Evolutionary conservation across 2,113 vertebrate genomes (phyloP), one percentile per base, ranked within the genome.

Genomic region (Vidua macroura): DNA sequence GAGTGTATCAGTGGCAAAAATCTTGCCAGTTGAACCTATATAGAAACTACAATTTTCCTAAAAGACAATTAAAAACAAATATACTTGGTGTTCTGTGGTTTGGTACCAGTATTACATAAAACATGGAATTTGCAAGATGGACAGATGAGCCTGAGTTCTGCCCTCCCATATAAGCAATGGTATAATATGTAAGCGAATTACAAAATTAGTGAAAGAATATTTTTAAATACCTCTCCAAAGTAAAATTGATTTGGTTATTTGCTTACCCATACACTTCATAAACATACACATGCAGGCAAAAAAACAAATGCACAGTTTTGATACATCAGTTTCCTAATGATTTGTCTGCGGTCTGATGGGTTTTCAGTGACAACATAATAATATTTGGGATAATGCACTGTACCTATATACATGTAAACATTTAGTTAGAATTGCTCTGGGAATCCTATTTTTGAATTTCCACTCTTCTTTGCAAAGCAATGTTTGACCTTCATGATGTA

Each of bases 401-500:
- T 83, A 62, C 43, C 30, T 81, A 30, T 81, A 68, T 59, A 35
- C 23, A 37, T 70, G 24, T 83, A 85, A 93, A 69, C 62, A 82
- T 67, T 68, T 21, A 44, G 73, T 69, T 84, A 74, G 27, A 56
- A 63, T 78, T 74, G 51, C 43, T 87, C 63, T 67, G 58, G 70
- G 67, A 94, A 91, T 93, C 74, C 51, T 85, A 13, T 80, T 86
- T 93, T 78, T 69, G 70, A 88, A 91, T 95, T 94, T 95, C 70
- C 68, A 74, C 63, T 31, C 74, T 94, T 93, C 56, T 93, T 93
- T 81, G 72, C 78, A 63, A 83, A 56, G 89, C 88, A 91, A 83
- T 91, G 46, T 89, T 96, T 95, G 95, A 95, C 93, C 95, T 94
- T 96, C 93, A 89, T 67, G 84, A 92, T 78, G 48, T 88, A 94